Evolutionary conservation across 2,888 invertebrate genomes (phyloP).

Genomic region (Leptopilina drosophilae): DNA sequence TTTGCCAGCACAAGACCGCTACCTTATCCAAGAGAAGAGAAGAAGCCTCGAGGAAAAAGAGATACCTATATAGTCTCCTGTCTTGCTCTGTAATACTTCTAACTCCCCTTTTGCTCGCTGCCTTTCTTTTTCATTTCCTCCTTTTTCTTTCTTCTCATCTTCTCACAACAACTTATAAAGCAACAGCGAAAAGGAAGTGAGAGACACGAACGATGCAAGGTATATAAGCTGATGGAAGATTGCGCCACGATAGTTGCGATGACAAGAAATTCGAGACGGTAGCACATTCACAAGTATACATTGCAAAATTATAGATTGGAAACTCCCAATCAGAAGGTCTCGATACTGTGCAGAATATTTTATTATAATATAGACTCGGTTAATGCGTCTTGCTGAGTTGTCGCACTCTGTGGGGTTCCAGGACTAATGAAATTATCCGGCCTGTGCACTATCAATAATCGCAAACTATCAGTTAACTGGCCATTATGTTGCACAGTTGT

Average conservation of each 20-base stretch:
- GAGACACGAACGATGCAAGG: constrained; percentile 43
- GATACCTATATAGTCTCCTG: constrained; percentile 59
- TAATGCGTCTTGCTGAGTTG: neutral
- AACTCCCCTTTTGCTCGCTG: constrained; percentile 46
- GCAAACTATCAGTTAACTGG: constrained; percentile 69
- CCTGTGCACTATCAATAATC: constrained; percentile 68
- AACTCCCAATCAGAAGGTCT: constrained; percentile 56
- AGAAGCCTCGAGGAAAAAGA: constrained; percentile 65
- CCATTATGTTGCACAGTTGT: constrained; percentile 69
- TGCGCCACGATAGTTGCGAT: constrained; percentile 69
- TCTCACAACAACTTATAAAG: constrained; percentile 40
- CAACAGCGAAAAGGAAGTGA: constrained; percentile 45
- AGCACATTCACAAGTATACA: constrained; percentile 64
- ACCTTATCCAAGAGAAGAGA: constrained; percentile 63
- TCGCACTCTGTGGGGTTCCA: constrained; percentile 59
- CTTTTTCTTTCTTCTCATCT: constrained; percentile 36
- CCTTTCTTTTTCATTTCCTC: constrained; percentile 35
- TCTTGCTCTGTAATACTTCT: constrained; percentile 2
- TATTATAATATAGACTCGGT: too few relatives aligned
- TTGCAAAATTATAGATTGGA: constrained; percentile 70
- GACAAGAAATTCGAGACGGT: constrained; percentile 68
- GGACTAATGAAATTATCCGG: constrained; percentile 75
- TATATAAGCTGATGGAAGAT: constrained; percentile 53
- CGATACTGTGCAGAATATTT: too few relatives aligned
- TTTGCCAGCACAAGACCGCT: constrained; percentile 59